Evolutionary conservation across 2,113 vertebrate genomes (phyloP).

Genomic region (Setophaga coronata): DNA sequence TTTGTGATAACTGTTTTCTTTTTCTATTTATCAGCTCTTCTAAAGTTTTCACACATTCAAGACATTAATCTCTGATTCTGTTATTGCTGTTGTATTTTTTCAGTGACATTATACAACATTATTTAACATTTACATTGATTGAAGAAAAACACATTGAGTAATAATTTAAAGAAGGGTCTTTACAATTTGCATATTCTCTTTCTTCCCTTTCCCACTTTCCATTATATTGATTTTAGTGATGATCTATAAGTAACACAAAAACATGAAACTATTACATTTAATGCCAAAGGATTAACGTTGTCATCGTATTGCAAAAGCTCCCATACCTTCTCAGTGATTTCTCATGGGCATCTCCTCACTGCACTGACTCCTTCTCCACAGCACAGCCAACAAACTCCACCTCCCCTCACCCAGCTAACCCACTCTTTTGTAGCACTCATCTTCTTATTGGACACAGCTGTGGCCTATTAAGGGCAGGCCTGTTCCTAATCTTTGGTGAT

Average conservation of each 20-base stretch:
- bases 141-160: background rate
- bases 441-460: too few species aligned
- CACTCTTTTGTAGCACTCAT: too few species aligned
- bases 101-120: background rate
- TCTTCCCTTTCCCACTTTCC: background rate
- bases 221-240: background rate
- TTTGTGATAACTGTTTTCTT: constrained; percentile 18
- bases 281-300: background rate
- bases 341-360: too few species aligned
- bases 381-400: too few species aligned
- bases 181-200: background rate
- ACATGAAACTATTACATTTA: background rate
- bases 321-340: too few species aligned
- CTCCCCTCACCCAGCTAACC: too few species aligned
- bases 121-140: background rate
- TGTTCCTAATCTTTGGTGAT: too few species aligned
- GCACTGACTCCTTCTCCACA: too few species aligned
- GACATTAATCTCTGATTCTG: constrained; percentile 1
- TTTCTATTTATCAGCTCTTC: constrained; percentile 27
- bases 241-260: background rate
- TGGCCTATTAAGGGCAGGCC: too few species aligned
- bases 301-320: too few species aligned
- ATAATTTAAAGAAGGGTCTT: background rate
- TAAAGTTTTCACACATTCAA: constrained; percentile 22
- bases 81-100: constrained; percentile 25